Evolutionary conservation across 2,113 vertebrate genomes (phyloP), one percentile per base, ranked within the genome.

Genomic region (Grantiella picta): DNA sequence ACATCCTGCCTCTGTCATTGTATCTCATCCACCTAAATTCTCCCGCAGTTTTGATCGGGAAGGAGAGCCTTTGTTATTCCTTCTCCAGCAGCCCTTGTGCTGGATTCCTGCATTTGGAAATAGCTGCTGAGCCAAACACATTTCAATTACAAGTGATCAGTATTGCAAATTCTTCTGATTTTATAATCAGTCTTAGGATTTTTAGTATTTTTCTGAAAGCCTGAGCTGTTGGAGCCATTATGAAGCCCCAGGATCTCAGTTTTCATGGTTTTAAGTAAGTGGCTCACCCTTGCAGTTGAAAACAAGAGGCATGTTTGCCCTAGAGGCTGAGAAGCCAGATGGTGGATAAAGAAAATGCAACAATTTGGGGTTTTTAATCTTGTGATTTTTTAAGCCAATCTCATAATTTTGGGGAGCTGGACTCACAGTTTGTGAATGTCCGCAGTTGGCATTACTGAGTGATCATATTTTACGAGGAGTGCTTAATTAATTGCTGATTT

Each of bases 351-450:
- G 92, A 92, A 96, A 95, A 93, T 59, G 92, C 72, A 97, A 96
- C 94, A 97, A 94, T 96, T 97, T 93, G 10, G 92, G 86, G 52
- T 86, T 97, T 97, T 95, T 96, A 96, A 97, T 96, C 95, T 89
- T 60, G 9, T 78, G 92, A 83, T 92, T 96, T 93, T 97, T 94
- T 82, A 96, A 96, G 93, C 93, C 90, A 94, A 90, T 95, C 92
- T 95, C 90, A 64, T 95, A 93, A 93, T 96, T 97, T 96, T 91
- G 84, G 94, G 93, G 94, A 95, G 64, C 82, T 95, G 87, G 94
- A 63, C 83, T 91, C 78, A 15, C 42, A 45, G 75, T 96, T 82
- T 86, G 60, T 61, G 88, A 71, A 83, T 69, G 68, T 52, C 82
- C 80, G 6, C 90, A 88, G 81, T 88, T 96, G 96, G 95, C 90